Evolutionary conservation across 2,797 vertebrate species (phyloP).

Genomic region (Chloroceryle amazona): DNA sequence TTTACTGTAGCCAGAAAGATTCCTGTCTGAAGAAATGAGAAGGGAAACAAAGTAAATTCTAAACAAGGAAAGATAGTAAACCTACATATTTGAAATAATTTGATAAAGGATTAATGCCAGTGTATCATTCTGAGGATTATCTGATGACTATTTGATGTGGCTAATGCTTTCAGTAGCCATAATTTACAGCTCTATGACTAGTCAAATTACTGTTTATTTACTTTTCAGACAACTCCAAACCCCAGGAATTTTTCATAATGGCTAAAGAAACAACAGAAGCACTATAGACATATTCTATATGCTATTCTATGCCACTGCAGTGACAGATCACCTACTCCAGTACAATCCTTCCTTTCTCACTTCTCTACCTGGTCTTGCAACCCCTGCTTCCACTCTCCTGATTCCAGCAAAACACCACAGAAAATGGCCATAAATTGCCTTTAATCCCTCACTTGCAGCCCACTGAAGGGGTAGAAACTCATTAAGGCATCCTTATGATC

Average conservation of each 20-base stretch:
- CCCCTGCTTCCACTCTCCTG: neutral
- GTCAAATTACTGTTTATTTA: neutral
- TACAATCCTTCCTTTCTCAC: neutral
- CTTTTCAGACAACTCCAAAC: neutral
- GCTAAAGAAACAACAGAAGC: neutral
- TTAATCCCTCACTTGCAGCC: neutral
- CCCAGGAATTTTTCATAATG: neutral
- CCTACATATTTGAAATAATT: neutral
- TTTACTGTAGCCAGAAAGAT: neutral
- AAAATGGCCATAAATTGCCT: neutral
- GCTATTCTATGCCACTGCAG: neutral
- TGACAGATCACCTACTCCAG: neutral
- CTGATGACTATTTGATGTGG: neutral
- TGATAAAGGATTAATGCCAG: neutral
- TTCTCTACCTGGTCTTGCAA: neutral
- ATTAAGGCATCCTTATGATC: neutral
- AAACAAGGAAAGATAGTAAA: neutral
- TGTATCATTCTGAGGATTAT: neutral
- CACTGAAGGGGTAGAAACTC: neutral
- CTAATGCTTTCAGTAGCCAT: neutral
- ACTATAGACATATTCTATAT: neutral
- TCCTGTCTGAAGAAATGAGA: neutral
- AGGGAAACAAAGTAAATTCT: neutral
- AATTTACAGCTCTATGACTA: neutral
- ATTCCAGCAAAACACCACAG: neutral